A percentile compares a stretch with the other conserved stretches of the same genome.
Evolutionary conservation across 2,888 invertebrate genomes (phyloP).

Genomic region (Brassicogethes aeneus): DNA sequence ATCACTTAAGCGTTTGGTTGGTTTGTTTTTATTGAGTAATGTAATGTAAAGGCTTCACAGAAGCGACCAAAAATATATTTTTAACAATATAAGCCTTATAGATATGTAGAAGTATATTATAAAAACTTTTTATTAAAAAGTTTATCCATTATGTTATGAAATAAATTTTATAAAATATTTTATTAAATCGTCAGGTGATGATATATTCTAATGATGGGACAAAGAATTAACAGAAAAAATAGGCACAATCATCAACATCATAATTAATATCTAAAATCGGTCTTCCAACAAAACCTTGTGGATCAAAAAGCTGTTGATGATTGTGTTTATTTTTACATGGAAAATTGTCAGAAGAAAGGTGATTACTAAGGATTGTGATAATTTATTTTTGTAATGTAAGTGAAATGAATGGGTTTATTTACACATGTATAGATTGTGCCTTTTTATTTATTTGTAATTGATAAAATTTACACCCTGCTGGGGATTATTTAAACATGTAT

Average conservation of each 20-base stretch:
- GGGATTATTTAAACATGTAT: constrained; percentile 27
- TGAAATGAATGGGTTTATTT: constrained; percentile 10
- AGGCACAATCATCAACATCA: too few species aligned
- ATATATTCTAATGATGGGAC: constrained; percentile 2
- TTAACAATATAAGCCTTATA: constrained; percentile 36
- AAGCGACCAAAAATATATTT: constrained; percentile 36
- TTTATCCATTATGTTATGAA: constrained; percentile 18
- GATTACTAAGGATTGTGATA: constrained; percentile 35
- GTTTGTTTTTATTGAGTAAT: constrained; percentile 8
- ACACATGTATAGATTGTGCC: constrained; percentile 36
- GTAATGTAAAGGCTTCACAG: constrained; percentile 20
- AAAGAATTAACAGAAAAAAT: too few species aligned
- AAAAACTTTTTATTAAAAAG: constrained; percentile 14
- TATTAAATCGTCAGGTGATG: neutral
- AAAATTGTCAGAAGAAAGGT: constrained; percentile 1
- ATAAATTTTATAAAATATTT: constrained; percentile 1
- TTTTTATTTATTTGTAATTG: constrained; percentile 38
- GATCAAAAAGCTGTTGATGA: neutral
- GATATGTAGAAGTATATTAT: constrained; percentile 26
- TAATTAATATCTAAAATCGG: too few species aligned
- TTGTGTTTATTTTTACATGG: neutral
- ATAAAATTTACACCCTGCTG: constrained; percentile 24
- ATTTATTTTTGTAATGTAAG: constrained; percentile 38
- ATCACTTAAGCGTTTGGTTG: constrained; percentile 1
- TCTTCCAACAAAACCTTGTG: neutral